Conservation (phyloP, 2,113 vertebrate genomes). For the Pterophyllum scalare region DNA sequence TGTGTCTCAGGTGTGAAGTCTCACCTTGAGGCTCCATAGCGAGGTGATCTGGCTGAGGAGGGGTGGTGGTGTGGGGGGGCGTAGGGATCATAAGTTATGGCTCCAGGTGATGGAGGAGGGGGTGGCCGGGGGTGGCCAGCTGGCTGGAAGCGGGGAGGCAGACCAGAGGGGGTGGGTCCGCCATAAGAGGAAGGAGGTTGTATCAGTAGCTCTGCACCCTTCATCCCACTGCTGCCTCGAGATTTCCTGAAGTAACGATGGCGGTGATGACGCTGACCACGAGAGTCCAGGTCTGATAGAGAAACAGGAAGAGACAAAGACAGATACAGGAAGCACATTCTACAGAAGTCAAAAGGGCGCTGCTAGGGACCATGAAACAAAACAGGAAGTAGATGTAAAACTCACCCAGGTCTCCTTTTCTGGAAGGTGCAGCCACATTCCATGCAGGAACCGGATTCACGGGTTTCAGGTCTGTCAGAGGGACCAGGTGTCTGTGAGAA, state of each 20-base stretch:
- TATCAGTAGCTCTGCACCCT: constrained; percentile 88
- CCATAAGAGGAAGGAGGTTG: constrained; percentile 75
- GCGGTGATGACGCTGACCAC: constrained; percentile 72
- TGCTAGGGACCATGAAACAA: neutral
- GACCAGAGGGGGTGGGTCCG: constrained; percentile 65
- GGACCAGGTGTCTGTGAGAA: constrained; percentile 87
- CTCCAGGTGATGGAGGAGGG: constrained; percentile 58
- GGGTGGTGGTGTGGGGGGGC: constrained; percentile 58
- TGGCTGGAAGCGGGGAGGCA: constrained; percentile 86
- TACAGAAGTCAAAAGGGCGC: neutral
- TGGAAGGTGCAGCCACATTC: constrained; percentile 80
- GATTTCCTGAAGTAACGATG: constrained; percentile 89
- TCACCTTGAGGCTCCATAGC: constrained; percentile 87
- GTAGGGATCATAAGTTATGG: constrained; percentile 79
- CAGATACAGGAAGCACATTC: too few species aligned
- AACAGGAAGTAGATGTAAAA: neutral
- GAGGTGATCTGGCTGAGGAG: constrained; percentile 74
- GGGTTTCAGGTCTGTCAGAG: constrained; percentile 90
- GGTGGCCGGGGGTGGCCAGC: constrained; percentile 67
- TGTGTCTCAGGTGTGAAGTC: neutral
- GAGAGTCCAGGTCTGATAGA: constrained; percentile 81
- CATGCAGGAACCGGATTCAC: constrained; percentile 90
- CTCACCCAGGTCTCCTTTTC: constrained; percentile 89
- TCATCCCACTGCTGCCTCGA: constrained; percentile 52
- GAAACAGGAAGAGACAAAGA: neutral